Evolutionary conservation across 2,113 vertebrate species (phyloP).

Genomic region (Tetrao urogallus): DNA sequence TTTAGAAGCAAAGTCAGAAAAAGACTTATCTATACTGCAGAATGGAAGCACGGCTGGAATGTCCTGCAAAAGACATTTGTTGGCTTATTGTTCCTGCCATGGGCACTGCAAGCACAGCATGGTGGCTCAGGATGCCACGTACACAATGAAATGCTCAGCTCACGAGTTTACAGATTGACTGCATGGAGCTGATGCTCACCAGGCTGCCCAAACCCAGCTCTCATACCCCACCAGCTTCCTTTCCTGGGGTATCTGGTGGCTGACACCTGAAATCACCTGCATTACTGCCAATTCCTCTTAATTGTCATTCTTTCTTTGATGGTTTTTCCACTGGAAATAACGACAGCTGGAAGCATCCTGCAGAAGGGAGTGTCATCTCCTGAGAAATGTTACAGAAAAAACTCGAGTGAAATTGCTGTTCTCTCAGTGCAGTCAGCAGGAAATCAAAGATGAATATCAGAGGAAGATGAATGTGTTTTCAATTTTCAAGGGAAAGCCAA

Average conservation of each 20-base stretch:
- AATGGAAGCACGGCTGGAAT: accelerated
- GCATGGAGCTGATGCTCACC: neutral
- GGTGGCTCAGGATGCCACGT: accelerated
- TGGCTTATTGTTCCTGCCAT: too few relatives aligned
- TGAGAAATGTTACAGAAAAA: neutral
- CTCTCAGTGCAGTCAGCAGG: neutral
- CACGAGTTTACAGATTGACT: neutral
- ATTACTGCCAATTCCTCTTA: neutral
- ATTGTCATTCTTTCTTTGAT: neutral
- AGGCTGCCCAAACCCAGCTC: neutral
- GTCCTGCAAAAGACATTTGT: neutral
- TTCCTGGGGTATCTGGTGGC: neutral
- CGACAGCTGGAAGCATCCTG: neutral
- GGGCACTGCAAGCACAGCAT: accelerated
- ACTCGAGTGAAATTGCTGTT: neutral
- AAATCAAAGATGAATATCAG: neutral
- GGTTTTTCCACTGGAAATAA: neutral
- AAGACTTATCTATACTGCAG: neutral
- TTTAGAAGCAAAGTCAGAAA: neutral
- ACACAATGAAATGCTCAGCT: accelerated
- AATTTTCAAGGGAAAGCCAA: neutral
- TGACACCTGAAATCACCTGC: neutral
- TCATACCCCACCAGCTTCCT: too few relatives aligned
- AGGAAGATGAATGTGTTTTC: neutral
- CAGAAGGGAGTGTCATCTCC: neutral